Base-by-base conservation (phyloP, 1,140 invertebrate species). In the Euwallacea similis region DNA sequence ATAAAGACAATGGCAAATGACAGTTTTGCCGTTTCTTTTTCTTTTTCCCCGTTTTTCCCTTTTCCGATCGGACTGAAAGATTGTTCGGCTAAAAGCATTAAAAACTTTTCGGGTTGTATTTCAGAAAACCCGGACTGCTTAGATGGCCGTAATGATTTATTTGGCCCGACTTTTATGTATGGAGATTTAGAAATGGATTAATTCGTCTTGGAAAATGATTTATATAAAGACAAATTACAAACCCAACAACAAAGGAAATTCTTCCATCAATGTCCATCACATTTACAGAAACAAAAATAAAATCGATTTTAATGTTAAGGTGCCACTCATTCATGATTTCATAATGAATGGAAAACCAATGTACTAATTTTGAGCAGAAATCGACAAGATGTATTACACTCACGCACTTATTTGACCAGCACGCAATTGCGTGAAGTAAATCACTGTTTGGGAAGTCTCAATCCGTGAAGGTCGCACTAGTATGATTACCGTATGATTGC, bases 1-100 rank as follows among this genome's bases (percentile, higher is more conserved):
- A 71, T 64, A 71, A 55, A 71, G 69, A 71, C 69, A 71, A 71
- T 71, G 69, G 69, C 69, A 71, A 71, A 71, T 71, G 69, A 71
- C 69, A 71, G 69, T 71, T 63, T 71, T 71, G 62, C 50, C 54
- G 61, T 46, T 64, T 64, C 69, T 58, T 71, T 71, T 65, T 47
- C 15, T 11, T 65, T 63, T 69, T 63, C 44, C 43, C 60, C 62
- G 42, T 65, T 65, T 70, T 65, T 65, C 47, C 46, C 59, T 56
- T 65, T 65, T 64, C 46, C 67, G 59, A 62, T 71, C 63, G 42
- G 60, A 43, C 47, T 42, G 59, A 60, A 66, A 71, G 69, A 71
- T 71, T 71, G 66, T 71, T 66, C 46, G 6, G 42, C 63, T 66
- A 71, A 71, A 71, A 71, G 62, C 69, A 71, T 71, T 71, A 71